Evolutionary conservation across 2,797 vertebrate genomes (phyloP).

Genomic region (Carcharodon carcharias): DNA sequence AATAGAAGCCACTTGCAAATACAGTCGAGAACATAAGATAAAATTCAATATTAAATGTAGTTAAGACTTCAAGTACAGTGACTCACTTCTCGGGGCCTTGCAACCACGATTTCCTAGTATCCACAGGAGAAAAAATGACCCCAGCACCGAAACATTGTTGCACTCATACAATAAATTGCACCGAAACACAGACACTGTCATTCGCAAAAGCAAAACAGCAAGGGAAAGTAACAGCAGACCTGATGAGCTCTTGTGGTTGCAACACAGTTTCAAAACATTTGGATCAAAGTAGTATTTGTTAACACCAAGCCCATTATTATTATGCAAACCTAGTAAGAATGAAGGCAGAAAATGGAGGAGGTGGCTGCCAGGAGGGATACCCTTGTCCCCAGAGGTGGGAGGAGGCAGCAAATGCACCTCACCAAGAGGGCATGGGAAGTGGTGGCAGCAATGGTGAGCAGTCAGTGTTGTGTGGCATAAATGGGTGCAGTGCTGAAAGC

Average conservation of each 20-base stretch:
- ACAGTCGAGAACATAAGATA: not conserved
- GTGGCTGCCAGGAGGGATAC: no score
- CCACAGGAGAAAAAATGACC: not conserved
- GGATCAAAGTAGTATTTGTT: not conserved
- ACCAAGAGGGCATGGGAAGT: no score
- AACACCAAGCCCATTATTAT: not conserved
- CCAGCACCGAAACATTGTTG: not conserved
- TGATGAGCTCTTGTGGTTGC: not conserved
- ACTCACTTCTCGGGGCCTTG: not conserved
- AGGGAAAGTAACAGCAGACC: not conserved
- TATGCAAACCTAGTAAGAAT: not conserved
- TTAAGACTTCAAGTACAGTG: conserved; percentile 19
- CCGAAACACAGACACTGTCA: not conserved
- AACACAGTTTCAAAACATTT: not conserved
- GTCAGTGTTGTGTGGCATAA: no score
- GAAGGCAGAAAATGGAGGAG: not conserved
- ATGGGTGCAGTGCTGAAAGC: no score
- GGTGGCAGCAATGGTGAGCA: no score
- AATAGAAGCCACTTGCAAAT: not conserved
- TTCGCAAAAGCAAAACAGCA: not conserved
- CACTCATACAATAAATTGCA: not conserved
- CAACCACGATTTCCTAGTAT: not conserved
- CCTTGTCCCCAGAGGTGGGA: no score
- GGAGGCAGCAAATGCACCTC: no score
- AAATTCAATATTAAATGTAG: conserved; percentile 12